phyloP scores from a whole-genome alignment of 1,140 invertebrate genomes.

The Euglossa dilemma region DNA sequence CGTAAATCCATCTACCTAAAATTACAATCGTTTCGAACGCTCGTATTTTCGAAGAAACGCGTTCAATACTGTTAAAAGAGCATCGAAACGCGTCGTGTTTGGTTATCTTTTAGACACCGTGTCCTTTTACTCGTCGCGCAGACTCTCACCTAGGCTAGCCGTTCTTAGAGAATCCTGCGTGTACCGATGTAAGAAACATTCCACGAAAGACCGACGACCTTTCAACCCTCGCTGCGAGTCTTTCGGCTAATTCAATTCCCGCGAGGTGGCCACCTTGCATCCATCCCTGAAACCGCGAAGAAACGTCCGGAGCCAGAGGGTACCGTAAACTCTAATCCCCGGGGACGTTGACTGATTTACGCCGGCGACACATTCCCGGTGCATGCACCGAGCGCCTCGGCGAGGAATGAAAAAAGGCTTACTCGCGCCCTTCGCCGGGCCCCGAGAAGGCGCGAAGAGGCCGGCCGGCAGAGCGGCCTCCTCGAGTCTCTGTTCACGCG shows the following conservation, averaged over 20 bases:
- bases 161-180: background rate
- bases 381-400: background rate
- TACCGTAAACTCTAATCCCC: slow-evolving; percentile 73
- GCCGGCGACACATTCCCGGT: slow-evolving; percentile 68
- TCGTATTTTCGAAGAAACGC: too few relatives aligned
- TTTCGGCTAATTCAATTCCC: slow-evolving; percentile 33
- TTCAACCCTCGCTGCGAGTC: background rate
- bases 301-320: slow-evolving; percentile 33
- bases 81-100: too few relatives aligned
- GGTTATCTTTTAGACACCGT: too few relatives aligned
- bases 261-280: slow-evolving; percentile 34
- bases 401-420: slow-evolving; percentile 51
- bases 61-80: too few relatives aligned
- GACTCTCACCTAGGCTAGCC: too few relatives aligned
- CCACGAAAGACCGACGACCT: background rate
- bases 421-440: slow-evolving; percentile 44
- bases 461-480: background rate
- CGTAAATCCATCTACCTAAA: too few relatives aligned
- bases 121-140: too few relatives aligned
- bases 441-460: slow-evolving; percentile 50
- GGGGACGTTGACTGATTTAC: slow-evolving; percentile 78
- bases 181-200: background rate
- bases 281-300: slow-evolving; percentile 59
- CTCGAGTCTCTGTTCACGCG: background rate
- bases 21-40: too few relatives aligned